Evolutionary conservation across 2,113 vertebrate species (phyloP).

Genomic region (Lota lota): DNA sequence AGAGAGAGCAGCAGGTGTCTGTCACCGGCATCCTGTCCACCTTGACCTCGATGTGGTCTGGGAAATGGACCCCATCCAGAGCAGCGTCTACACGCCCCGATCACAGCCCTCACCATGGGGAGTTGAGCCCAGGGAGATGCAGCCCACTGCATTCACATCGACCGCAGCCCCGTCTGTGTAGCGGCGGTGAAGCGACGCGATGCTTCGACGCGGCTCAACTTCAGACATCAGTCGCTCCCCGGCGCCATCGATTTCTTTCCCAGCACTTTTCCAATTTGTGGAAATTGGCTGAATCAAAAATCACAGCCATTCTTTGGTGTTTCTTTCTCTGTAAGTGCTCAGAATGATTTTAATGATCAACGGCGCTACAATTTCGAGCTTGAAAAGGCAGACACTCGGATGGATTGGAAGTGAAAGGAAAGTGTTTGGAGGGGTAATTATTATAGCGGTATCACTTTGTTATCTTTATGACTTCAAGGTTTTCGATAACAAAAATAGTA

Average conservation of each 20-base stretch:
- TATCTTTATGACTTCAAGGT: neutral
- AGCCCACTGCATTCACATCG: too few species aligned
- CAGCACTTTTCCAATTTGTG: slow-evolving; percentile 35
- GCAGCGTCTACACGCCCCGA: too few species aligned
- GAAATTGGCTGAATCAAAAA: slow-evolving; percentile 45
- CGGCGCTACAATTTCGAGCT: slow-evolving; percentile 45
- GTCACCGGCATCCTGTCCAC: neutral
- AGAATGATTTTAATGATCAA: slow-evolving; percentile 55
- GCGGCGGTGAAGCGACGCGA: slow-evolving; percentile 4
- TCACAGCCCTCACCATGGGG: too few species aligned
- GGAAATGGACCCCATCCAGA: neutral
- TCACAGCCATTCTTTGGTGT: slow-evolving; percentile 42
- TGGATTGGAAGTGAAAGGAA: too few species aligned
- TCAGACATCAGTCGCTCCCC: slow-evolving; percentile 11
- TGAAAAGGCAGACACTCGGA: slow-evolving; percentile 39
- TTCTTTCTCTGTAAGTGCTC: slow-evolving; percentile 47
- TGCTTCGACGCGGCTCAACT: slow-evolving; percentile 33
- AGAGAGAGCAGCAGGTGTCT: neutral
- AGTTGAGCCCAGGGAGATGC: too few species aligned
- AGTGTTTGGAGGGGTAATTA: too few species aligned
- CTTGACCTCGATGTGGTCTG: neutral
- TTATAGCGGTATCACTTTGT: neutral
- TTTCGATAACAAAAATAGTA: too few species aligned
- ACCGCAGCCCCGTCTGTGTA: too few species aligned
- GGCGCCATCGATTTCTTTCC: slow-evolving; percentile 31